A percentile compares a stretch with the other conserved stretches of the same genome.
These are phyloP conservation scores for Lypha dubia DNA, from an alignment of 2,888 invertebrate genomes.

Conservation along the genomic window DNA sequence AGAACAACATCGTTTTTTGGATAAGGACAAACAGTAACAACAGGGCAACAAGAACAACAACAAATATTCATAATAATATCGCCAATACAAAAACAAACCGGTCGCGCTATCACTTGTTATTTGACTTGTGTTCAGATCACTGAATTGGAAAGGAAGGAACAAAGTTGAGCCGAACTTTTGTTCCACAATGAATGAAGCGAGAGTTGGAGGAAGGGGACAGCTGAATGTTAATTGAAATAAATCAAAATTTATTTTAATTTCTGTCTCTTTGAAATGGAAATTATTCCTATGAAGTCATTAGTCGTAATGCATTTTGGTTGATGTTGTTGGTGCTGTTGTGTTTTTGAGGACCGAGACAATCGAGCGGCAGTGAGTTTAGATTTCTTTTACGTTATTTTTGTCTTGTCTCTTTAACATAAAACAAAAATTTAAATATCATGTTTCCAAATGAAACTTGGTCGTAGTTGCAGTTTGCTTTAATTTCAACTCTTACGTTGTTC, in stretches of 20 bases:
- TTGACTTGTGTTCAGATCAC: constrained; percentile 47
- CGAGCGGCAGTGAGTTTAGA: neutral
- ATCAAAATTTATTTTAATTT: constrained; percentile 61
- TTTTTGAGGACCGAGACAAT: neutral
- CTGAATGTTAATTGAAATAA: constrained; percentile 38
- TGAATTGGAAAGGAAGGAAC: constrained; percentile 43
- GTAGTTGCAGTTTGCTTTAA: neutral
- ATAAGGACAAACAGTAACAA: constrained; percentile 53
- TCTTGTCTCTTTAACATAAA: neutral
- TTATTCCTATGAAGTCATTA: constrained; percentile 41
- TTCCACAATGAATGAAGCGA: neutral
- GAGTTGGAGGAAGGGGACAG: too few relatives aligned
- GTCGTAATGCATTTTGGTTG: constrained; percentile 10
- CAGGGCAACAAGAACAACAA: constrained; percentile 20
- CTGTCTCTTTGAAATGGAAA: constrained; percentile 49
- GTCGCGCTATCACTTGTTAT: constrained; percentile 46
- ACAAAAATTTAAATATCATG: constrained; percentile 27
- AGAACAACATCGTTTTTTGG: constrained; percentile 57
- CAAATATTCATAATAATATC: constrained; percentile 3
- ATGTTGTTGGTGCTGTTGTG: neutral
- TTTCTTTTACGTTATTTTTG: neutral
- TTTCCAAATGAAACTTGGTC: neutral
- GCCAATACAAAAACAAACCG: constrained; percentile 47
- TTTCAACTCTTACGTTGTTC: neutral
- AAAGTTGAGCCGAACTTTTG: constrained; percentile 1